Evolutionary conservation across 2,888 invertebrate genomes (phyloP).

Genomic region (Serrognathus titanus): DNA sequence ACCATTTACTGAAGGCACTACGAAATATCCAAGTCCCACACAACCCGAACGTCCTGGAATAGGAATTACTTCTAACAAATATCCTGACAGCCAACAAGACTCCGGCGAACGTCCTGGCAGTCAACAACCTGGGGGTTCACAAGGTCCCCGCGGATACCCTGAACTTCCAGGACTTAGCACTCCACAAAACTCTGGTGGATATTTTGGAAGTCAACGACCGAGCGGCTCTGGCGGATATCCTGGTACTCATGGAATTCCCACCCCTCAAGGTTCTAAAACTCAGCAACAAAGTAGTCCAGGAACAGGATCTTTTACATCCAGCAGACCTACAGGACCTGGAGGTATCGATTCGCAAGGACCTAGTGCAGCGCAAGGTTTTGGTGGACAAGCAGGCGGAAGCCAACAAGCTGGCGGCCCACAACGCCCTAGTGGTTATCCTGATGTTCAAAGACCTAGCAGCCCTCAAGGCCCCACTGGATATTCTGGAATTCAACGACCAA

Average conservation of each 20-base stretch:
- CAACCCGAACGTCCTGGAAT: constrained; percentile 40
- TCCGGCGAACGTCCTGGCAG: constrained; percentile 20
- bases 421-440: not conserved
- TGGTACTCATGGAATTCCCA: not conserved
- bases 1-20: constrained; percentile 18
- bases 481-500: constrained; percentile 34
- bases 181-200: not conserved
- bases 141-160: not conserved
- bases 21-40: constrained; percentile 18
- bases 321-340: constrained; percentile 28
- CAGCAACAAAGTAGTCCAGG: constrained; percentile 20
- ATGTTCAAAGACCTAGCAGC: not conserved
- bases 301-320: constrained; percentile 8
- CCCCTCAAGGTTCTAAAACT: constrained; percentile 13
- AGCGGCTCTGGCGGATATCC: not conserved
- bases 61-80: constrained; percentile 23
- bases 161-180: not conserved
- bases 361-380: not conserved
- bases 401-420: not conserved
- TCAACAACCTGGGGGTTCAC: constrained; percentile 16
- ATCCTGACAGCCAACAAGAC: constrained; percentile 20
- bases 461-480: not conserved
- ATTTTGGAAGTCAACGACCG: not conserved
- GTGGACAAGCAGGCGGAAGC: not conserved
- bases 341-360: constrained; percentile 15